phyloP scores from a whole-genome alignment of 2,797 vertebrate genomes.

The Muscicapa striata region DNA sequence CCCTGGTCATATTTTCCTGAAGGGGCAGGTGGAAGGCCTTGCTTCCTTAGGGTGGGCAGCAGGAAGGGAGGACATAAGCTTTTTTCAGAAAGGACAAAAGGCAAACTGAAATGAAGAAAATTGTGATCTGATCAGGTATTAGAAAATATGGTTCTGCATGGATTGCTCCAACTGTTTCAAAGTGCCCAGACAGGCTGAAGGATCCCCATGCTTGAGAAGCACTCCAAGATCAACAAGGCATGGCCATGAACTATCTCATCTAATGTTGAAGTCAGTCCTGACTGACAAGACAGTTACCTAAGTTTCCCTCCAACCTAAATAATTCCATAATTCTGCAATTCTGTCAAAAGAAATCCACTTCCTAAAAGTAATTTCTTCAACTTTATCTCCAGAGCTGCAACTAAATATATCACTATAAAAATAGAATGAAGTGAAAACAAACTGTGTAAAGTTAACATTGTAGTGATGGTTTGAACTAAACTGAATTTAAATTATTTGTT shows the following conservation, averaged over 20 bases:
- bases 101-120: not conserved
- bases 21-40: not conserved
- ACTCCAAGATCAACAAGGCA: not conserved
- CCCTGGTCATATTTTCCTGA: not conserved
- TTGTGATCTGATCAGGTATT: not conserved
- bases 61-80: not conserved
- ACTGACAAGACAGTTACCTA: not conserved
- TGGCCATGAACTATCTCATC: not conserved
- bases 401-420: not conserved
- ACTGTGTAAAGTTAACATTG: not conserved
- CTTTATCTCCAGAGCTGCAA: not conserved
- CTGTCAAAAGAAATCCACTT: not conserved
- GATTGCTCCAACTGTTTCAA: not conserved
- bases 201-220: not conserved
- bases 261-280: not conserved
- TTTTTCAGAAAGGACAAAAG: not conserved
- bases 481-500: not conserved
- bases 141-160: not conserved
- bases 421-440: not conserved
- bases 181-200: not conserved
- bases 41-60: not conserved
- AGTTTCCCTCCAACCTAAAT: not conserved
- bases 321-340: not conserved
- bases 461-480: not conserved
- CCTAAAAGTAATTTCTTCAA: not conserved